Evolutionary conservation across 2,113 vertebrate species (phyloP).

Genomic region (Indicator indicator): DNA sequence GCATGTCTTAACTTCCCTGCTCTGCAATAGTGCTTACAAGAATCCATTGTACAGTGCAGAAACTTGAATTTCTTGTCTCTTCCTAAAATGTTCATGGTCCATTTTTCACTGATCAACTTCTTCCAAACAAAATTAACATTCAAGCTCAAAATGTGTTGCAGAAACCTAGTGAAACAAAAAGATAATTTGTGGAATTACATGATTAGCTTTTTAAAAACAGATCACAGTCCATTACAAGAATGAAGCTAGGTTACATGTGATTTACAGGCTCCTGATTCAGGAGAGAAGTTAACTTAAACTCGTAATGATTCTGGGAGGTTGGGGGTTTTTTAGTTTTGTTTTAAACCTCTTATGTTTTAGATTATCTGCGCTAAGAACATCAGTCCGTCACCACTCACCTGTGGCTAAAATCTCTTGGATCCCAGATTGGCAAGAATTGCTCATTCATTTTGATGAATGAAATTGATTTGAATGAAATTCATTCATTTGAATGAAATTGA

Average conservation of each 20-base stretch:
- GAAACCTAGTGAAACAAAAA: constrained; percentile 69
- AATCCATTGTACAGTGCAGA: constrained; percentile 64
- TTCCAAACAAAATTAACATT: constrained; percentile 75
- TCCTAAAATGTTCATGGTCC: constrained; percentile 64
- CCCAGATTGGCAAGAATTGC: not conserved
- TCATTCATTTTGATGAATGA: not conserved
- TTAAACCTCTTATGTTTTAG: not conserved
- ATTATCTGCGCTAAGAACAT: not conserved
- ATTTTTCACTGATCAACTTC: constrained; percentile 59
- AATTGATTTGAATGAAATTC: not conserved
- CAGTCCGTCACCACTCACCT: not conserved
- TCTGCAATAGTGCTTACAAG: constrained; percentile 68
- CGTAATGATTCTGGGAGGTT: not conserved
- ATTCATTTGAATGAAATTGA: not conserved
- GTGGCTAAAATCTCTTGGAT: not conserved
- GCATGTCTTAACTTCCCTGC: constrained; percentile 76
- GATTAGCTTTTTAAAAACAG: not conserved
- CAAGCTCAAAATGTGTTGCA: constrained; percentile 75
- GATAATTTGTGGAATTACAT: not conserved
- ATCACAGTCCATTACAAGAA: not conserved
- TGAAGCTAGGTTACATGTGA: not conserved
- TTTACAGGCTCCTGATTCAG: not conserved
- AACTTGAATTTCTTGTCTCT: constrained; percentile 68
- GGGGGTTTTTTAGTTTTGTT: not conserved
- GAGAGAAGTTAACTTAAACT: not conserved